These are phyloP conservation scores for Caprella mutica DNA, from an alignment of 2,888 invertebrate species.

Conservation along the genomic window DNA sequence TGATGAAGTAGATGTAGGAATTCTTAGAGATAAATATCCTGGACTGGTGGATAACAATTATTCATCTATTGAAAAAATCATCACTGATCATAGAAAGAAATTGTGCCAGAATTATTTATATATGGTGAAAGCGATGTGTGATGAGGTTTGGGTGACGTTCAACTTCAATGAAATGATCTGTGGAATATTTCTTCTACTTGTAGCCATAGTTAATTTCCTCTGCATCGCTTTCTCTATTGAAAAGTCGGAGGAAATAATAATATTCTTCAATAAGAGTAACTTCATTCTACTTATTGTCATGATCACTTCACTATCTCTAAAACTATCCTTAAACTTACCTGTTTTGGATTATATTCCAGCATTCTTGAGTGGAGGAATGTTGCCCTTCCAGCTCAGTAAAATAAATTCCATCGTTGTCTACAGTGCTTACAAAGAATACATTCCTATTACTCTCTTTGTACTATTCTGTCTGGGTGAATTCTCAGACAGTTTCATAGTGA, in stretches of 20 bases:
- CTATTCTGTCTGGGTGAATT: constrained; percentile 50
- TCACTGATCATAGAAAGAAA: not conserved
- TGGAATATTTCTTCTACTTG: constrained; percentile 52
- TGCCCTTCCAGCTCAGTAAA: not conserved
- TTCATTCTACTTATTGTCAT: not conserved
- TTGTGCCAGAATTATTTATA: constrained; percentile 16
- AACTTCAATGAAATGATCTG: constrained; percentile 51
- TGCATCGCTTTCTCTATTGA: not conserved
- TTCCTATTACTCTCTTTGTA: constrained; percentile 22
- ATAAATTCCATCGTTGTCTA: not conserved
- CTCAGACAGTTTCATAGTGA: constrained; percentile 83
- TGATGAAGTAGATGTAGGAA: not conserved
- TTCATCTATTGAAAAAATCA: too few relatives aligned
- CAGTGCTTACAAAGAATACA: constrained; percentile 38
- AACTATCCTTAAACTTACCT: too few relatives aligned
- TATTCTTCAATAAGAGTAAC: constrained; percentile 1
- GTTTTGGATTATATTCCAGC: constrained; percentile 7
- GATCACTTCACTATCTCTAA: too few relatives aligned
- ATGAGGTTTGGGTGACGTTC: constrained; percentile 83
- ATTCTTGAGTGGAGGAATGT: not conserved
- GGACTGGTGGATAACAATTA: too few relatives aligned
- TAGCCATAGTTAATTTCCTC: constrained; percentile 38
- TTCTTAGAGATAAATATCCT: not conserved
- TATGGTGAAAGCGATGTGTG: constrained; percentile 54
- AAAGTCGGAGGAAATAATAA: not conserved